phyloP scores from a whole-genome alignment of 1,140 invertebrate genomes.

The Diabrotica undecimpunctata region DNA sequence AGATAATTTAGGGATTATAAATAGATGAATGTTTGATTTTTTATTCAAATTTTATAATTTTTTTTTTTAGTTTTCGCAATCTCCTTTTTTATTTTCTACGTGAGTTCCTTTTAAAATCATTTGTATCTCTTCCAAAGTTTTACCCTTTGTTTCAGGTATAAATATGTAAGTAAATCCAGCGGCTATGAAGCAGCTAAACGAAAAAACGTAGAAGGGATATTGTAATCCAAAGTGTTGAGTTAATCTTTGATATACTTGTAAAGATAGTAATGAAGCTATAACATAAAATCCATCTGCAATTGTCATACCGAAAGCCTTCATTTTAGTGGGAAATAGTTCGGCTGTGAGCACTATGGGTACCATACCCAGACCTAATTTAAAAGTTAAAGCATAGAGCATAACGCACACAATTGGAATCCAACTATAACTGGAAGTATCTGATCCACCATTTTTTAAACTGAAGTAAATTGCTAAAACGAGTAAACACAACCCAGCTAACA shows the following conservation, averaged over 20 bases:
- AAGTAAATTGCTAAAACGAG: slow-evolving; percentile 41
- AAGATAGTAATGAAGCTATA: slow-evolving; percentile 59
- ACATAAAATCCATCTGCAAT: slow-evolving; percentile 40
- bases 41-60: too few relatives aligned
- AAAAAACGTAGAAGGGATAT: slow-evolving; percentile 67
- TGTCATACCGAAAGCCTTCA: slow-evolving; percentile 51
- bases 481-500: slow-evolving; percentile 36
- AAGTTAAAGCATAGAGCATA: slow-evolving; percentile 39
- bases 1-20: too few relatives aligned
- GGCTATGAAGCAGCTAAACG: slow-evolving; percentile 56
- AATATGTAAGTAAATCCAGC: slow-evolving; percentile 60
- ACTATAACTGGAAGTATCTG: slow-evolving; percentile 25
- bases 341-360: slow-evolving; percentile 70
- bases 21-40: too few relatives aligned
- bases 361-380: slow-evolving; percentile 47
- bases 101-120: slow-evolving; percentile 39
- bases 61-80: too few relatives aligned
- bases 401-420: slow-evolving; percentile 43
- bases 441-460: slow-evolving; percentile 34
- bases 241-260: slow-evolving; percentile 60
- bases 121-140: slow-evolving; percentile 69
- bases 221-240: slow-evolving; percentile 49
- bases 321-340: slow-evolving; percentile 64
- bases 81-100: not conserved
- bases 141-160: slow-evolving; percentile 77